Percentiles rank a stretch among this genome's conserved stretches.
Conservation (phyloP, 2,888 invertebrate genomes). For the Diplazon laetatorius region DNA sequence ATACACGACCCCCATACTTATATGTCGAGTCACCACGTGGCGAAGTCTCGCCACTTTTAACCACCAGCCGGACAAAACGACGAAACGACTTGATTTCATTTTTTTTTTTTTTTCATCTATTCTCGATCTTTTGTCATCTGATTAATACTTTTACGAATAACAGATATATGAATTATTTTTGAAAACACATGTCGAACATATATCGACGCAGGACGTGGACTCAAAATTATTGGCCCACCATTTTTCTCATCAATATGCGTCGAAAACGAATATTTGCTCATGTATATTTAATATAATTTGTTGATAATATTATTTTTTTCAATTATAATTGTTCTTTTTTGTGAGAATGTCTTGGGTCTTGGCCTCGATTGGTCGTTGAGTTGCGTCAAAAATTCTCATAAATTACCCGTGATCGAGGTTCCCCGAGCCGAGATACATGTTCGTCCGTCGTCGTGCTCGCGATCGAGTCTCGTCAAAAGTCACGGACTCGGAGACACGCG, state of each 20-base stretch:
- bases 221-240: no score
- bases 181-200: no score
- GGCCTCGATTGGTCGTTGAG: neutral
- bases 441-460: constrained; percentile 17
- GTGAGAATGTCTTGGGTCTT: constrained; percentile 11
- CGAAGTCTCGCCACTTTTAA: constrained; percentile 1
- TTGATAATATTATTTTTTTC: no score
- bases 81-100: neutral
- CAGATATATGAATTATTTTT: no score
- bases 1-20: constrained; percentile 17
- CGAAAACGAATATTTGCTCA: no score
- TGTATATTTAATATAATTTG: no score
- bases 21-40: constrained; percentile 43
- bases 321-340: no score
- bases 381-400: constrained; percentile 40
- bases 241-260: no score
- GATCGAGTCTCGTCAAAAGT: constrained; percentile 55
- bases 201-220: no score
- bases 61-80: neutral
- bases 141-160: no score
- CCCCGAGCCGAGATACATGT: constrained; percentile 3
- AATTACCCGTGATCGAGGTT: constrained; percentile 53
- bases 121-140: no score
- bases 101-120: constrained; percentile 1
- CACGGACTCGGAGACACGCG: constrained; percentile 39